Conservation (phyloP, 2,888 invertebrate species). For the Eilema depressum region DNA sequence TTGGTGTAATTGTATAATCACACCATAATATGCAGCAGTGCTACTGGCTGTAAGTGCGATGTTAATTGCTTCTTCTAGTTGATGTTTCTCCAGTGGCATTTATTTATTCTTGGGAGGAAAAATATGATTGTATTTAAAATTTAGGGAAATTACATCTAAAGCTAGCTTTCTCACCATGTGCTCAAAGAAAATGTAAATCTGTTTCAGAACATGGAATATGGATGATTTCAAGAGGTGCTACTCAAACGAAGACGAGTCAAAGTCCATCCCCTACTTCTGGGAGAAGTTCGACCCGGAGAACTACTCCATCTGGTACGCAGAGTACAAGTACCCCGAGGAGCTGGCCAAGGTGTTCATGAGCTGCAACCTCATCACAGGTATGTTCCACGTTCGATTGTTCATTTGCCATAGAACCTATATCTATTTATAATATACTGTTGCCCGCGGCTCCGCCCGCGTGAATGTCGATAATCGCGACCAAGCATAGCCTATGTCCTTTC, state of each 20-base stretch:
- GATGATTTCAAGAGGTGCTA: constrained; percentile 99
- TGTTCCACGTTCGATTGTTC: too few species aligned
- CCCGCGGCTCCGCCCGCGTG: too few species aligned
- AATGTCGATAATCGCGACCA: too few species aligned
- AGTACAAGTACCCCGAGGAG: constrained; percentile 98
- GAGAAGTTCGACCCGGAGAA: constrained; percentile 98
- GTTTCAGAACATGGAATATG: constrained; percentile 92
- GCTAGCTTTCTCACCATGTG: background rate
- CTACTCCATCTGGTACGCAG: constrained; percentile 98
- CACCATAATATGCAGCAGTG: too few species aligned
- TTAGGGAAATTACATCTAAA: background rate
- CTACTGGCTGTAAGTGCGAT: too few species aligned
- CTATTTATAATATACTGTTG: too few species aligned
- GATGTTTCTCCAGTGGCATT: too few species aligned
- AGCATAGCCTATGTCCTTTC: too few species aligned
- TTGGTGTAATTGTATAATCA: too few species aligned
- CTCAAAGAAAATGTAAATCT: background rate
- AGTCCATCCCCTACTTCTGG: constrained; percentile 99
- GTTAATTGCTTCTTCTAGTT: too few species aligned
- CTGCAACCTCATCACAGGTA: constrained; percentile 97
- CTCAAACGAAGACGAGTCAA: constrained; percentile 97
- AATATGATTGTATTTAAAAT: too few species aligned
- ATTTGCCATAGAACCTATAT: too few species aligned
- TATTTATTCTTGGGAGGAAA: background rate
- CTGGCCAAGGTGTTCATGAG: constrained; percentile 98